Evolutionary conservation across 2,888 invertebrate species (phyloP).

Genomic region (Cephus pulcher): DNA sequence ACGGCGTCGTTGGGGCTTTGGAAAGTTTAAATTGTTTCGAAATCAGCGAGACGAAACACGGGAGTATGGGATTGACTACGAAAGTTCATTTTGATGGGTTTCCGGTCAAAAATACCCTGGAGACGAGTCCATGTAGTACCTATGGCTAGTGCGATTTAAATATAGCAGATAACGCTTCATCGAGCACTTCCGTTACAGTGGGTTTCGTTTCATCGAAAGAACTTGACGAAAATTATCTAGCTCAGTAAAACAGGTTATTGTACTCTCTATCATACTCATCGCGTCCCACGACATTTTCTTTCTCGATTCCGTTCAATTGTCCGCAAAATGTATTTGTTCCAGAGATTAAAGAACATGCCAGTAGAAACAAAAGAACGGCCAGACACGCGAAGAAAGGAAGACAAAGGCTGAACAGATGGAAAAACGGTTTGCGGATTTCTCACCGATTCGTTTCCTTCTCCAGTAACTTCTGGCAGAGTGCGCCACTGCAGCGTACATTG

Average conservation of each 20-base stretch:
- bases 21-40: conserved; percentile 45
- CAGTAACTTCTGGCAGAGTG: background rate
- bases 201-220: background rate
- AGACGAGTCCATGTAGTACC: background rate
- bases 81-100: background rate
- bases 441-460: background rate
- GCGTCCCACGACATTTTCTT: background rate
- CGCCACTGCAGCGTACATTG: background rate
- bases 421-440: background rate
- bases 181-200: background rate
- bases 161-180: background rate
- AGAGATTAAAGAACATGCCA: background rate
- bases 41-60: conserved; percentile 15
- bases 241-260: background rate
- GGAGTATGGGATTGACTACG: background rate
- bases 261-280: background rate
- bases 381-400: background rate
- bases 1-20: background rate
- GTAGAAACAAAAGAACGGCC: background rate
- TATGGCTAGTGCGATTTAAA: background rate
- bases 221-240: background rate
- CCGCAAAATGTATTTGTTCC: background rate
- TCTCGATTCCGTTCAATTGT: background rate
- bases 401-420: background rate
- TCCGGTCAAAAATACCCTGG: background rate